Evolutionary conservation across 2,797 vertebrate species (phyloP).

Genomic region (Megaceryle alcyon): DNA sequence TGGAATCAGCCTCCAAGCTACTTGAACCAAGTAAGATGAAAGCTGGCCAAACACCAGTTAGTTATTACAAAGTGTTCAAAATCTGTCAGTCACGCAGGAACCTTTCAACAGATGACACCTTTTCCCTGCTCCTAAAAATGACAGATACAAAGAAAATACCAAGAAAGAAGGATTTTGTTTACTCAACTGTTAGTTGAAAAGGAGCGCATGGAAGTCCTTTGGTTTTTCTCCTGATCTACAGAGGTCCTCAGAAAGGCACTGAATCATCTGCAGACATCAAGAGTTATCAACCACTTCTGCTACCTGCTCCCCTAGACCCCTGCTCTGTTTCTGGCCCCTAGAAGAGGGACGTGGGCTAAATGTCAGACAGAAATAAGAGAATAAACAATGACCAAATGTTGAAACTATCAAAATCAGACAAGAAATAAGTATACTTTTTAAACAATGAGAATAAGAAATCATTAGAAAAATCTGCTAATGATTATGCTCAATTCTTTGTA

Average conservation of each 20-base stretch:
- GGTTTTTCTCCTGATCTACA: neutral
- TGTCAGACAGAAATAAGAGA: neutral
- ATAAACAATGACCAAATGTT: neutral
- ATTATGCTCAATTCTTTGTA: neutral
- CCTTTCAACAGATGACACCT: neutral
- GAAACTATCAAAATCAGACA: neutral
- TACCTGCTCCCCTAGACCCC: neutral
- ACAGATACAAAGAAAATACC: neutral
- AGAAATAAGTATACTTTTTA: neutral
- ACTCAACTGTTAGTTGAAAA: neutral
- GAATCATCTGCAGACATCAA: neutral
- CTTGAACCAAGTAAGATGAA: neutral
- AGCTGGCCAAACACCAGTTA: neutral
- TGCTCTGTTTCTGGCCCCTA: neutral
- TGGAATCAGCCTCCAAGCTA: neutral
- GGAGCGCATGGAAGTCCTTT: neutral
- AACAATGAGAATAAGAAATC: neutral
- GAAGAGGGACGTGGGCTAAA: neutral
- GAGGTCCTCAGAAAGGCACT: neutral
- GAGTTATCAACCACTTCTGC: neutral
- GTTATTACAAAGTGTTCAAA: slow-evolving; percentile 1
- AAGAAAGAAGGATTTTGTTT: neutral
- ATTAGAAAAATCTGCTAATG: neutral
- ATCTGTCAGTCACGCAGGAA: neutral
- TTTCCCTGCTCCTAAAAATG: neutral